Evolutionary conservation across 2,113 vertebrate genomes (phyloP).

Genomic region (Montifringilla adamsi): DNA sequence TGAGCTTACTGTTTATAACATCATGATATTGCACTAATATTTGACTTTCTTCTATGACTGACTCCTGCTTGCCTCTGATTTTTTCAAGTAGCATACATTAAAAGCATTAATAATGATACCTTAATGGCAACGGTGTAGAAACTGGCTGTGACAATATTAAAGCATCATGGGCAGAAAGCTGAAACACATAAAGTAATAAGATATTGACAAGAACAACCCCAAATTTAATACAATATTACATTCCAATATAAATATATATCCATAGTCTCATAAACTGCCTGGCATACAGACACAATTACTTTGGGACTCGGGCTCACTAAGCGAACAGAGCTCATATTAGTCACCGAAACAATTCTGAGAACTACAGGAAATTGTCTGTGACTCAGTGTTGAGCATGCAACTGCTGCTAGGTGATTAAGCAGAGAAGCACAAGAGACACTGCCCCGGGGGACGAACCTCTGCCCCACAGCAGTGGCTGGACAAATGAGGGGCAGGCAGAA

Average conservation of each 20-base stretch:
- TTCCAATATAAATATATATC: background rate
- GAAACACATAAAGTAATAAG: constrained; percentile 42
- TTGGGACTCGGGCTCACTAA: background rate
- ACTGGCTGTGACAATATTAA: constrained; percentile 94
- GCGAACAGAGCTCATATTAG: background rate
- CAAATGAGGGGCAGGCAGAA: background rate
- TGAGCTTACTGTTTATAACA: background rate
- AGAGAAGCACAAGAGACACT: background rate
- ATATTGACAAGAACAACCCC: background rate
- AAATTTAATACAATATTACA: background rate
- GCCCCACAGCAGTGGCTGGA: background rate
- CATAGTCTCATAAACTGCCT: background rate
- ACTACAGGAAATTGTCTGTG: background rate
- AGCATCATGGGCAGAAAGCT: constrained; percentile 91
- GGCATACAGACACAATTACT: background rate
- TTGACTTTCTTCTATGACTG: background rate
- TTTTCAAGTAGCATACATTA: constrained; percentile 3
- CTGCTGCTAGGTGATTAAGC: background rate
- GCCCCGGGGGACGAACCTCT: background rate
- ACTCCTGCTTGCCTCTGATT: background rate
- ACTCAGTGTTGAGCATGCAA: background rate
- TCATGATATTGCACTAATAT: background rate
- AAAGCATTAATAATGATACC: constrained; percentile 76
- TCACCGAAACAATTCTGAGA: background rate
- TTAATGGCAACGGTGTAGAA: constrained; percentile 93